A percentile compares a stretch with the other conserved stretches of the same genome.
phyloP scores from a whole-genome alignment of 2,797 vertebrate species.

The Echiichthys vipera region DNA sequence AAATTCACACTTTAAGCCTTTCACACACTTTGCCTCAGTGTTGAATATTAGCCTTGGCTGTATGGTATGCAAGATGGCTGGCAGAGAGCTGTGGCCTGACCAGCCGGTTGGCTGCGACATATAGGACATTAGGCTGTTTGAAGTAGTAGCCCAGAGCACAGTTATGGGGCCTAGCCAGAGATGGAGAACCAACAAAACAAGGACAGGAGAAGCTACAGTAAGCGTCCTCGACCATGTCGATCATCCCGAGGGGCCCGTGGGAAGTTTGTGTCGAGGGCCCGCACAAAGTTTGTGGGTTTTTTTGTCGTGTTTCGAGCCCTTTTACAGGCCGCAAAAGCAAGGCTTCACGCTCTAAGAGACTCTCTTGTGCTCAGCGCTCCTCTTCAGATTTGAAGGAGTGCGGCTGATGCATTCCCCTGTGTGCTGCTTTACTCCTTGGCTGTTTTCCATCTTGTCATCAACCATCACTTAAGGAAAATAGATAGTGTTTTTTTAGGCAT shows the following conservation, averaged over 20 bases:
- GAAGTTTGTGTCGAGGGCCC: slow-evolving; percentile 51
- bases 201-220: slow-evolving; percentile 24
- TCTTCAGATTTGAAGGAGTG: slow-evolving; percentile 65
- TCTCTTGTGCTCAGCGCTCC: slow-evolving; percentile 23
- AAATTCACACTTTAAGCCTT: slow-evolving; percentile 51
- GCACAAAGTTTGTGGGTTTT: slow-evolving; percentile 26
- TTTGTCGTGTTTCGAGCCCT: background rate
- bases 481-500: slow-evolving; percentile 38
- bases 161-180: slow-evolving; percentile 51
- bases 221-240: slow-evolving; percentile 47
- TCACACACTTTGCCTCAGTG: slow-evolving; percentile 51
- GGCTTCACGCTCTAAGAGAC: slow-evolving; percentile 14
- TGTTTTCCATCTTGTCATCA: slow-evolving; percentile 65
- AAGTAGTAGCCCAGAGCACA: slow-evolving; percentile 71
- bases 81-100: slow-evolving; percentile 62
- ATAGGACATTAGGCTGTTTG: slow-evolving; percentile 71
- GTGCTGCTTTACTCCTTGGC: slow-evolving; percentile 52
- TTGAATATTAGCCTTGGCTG: slow-evolving; percentile 68
- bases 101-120: slow-evolving; percentile 67
- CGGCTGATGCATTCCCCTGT: slow-evolving; percentile 18
- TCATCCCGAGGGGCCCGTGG: slow-evolving; percentile 14
- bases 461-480: slow-evolving; percentile 65
- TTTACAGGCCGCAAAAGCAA: slow-evolving; percentile 12
- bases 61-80: slow-evolving; percentile 65
- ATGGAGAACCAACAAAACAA: slow-evolving; percentile 40